Percentiles rank a stretch among this genome's conserved stretches.
Evolutionary conservation across 2,113 vertebrate species (phyloP).

Genomic region (Atlantisia rogersi): DNA sequence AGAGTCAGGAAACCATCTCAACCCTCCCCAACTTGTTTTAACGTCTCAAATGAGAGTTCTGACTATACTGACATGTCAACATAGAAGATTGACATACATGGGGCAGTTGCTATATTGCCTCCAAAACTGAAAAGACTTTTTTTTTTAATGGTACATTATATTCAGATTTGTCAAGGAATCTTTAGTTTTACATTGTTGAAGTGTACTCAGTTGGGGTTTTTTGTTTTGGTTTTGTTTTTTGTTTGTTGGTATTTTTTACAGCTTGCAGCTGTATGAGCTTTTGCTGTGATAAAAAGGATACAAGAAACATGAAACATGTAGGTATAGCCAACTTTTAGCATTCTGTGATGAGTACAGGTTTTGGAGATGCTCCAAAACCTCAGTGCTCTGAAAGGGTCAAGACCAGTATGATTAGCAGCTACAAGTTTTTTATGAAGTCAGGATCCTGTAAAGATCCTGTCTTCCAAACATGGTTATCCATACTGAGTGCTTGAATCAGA

Average conservation of each 20-base stretch:
- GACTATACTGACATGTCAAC: not conserved
- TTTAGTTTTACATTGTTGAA: not conserved
- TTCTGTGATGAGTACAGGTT: not conserved
- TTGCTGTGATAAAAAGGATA: not conserved
- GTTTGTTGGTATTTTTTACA: not conserved
- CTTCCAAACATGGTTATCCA: not conserved
- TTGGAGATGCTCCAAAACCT: not conserved
- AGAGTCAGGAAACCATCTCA: not conserved
- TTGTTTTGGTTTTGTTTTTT: too few relatives aligned
- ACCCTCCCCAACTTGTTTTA: not conserved
- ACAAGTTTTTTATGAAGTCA: not conserved
- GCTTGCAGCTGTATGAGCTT: not conserved
- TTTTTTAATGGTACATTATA: not conserved
- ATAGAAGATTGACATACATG: not conserved
- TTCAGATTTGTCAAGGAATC: not conserved
- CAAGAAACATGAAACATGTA: not conserved
- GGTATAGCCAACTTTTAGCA: not conserved
- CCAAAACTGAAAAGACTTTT: not conserved
- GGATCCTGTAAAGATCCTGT: too few relatives aligned
- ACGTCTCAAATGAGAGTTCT: not conserved
- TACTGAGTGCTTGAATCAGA: not conserved
- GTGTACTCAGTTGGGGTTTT: too few relatives aligned
- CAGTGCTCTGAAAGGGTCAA: not conserved
- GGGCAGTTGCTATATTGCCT: not conserved
- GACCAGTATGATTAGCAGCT: not conserved